These are phyloP conservation scores for Vombatus ursinus DNA, from an alignment of 2,113 vertebrate genomes.

Conservation along the genomic window DNA sequence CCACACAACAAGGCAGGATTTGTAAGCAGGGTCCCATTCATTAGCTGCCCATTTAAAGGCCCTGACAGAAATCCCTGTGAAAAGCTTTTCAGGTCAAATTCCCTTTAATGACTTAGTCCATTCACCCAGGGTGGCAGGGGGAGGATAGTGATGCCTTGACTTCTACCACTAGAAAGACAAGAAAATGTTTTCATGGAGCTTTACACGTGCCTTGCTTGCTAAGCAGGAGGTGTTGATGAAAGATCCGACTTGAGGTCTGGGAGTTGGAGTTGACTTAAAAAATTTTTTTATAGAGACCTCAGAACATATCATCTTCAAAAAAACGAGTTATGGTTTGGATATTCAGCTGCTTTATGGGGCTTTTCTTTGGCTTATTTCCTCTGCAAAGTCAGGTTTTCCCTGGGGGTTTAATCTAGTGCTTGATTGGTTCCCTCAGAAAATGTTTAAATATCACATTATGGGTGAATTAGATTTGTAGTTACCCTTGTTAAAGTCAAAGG, in stretches of 20 bases:
- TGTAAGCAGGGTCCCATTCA: conserved; percentile 83
- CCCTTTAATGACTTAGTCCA: conserved; percentile 86
- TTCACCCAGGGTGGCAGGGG: conserved; percentile 79
- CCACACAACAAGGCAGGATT: conserved; percentile 84
- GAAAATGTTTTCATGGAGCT: conserved; percentile 83
- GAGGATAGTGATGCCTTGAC: conserved; percentile 76
- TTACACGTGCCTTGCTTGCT: conserved; percentile 81
- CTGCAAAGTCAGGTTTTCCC: conserved; percentile 17
- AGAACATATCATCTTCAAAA: conserved; percentile 24
- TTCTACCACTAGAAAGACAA: conserved; percentile 81
- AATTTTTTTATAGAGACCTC: conserved; percentile 43
- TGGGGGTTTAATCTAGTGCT: conserved; percentile 38
- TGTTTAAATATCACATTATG: conserved; percentile 65
- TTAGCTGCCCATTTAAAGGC: conserved; percentile 80
- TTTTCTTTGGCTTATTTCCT: conserved; percentile 59
- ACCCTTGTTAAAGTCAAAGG: conserved; percentile 58
- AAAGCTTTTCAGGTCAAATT: conserved; percentile 86
- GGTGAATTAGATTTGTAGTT: conserved; percentile 54
- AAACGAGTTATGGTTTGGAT: conserved; percentile 15
- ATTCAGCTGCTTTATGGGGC: not conserved
- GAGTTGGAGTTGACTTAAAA: conserved; percentile 18
- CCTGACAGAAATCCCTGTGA: conserved; percentile 85
- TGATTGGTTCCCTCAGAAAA: conserved; percentile 45
- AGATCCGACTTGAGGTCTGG: conserved; percentile 55
- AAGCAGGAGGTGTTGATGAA: conserved; percentile 75